These are phyloP conservation scores for Andrena fulva DNA, from an alignment of 2,888 invertebrate genomes.

Conservation along the genomic window DNA sequence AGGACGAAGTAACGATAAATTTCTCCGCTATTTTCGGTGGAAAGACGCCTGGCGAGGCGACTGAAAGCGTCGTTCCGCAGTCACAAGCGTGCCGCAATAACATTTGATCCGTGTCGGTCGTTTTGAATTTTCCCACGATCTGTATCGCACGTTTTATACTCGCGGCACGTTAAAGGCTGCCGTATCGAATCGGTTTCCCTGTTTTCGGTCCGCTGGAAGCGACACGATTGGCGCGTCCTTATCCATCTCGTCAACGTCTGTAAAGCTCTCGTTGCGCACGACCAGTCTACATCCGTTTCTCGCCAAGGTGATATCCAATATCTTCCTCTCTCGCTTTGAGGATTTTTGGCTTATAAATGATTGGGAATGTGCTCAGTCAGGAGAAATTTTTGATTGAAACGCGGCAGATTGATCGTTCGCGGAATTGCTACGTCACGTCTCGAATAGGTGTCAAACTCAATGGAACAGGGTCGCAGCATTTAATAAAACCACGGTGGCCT, in stretches of 20 bases:
- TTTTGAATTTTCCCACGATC: background rate
- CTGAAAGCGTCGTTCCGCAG: background rate
- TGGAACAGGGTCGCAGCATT: background rate
- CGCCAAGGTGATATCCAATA: conserved; percentile 23
- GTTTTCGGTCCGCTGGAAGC: conserved; percentile 37
- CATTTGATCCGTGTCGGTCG: background rate
- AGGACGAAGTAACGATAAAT: background rate
- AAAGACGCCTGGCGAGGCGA: background rate
- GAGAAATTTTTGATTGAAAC: background rate
- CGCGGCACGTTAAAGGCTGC: conserved; percentile 3
- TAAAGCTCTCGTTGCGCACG: conserved; percentile 5
- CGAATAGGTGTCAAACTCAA: background rate
- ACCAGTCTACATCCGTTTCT: background rate
- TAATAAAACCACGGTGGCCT: no score
- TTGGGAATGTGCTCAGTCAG: conserved; percentile 19
- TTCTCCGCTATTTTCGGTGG: background rate
- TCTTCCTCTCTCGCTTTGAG: conserved; percentile 3
- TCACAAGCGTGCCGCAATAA: conserved; percentile 5
- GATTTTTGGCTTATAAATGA: conserved; percentile 20
- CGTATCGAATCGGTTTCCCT: conserved; percentile 30
- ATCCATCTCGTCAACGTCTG: conserved; percentile 37
- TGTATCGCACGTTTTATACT: conserved; percentile 10
- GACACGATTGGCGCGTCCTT: conserved; percentile 47
- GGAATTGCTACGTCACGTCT: background rate
- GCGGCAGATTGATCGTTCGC: background rate